Percentiles rank a stretch among this genome's conserved stretches.
phyloP scores from a whole-genome alignment of 2,113 vertebrate species.

The Pollachius pollachius region DNA sequence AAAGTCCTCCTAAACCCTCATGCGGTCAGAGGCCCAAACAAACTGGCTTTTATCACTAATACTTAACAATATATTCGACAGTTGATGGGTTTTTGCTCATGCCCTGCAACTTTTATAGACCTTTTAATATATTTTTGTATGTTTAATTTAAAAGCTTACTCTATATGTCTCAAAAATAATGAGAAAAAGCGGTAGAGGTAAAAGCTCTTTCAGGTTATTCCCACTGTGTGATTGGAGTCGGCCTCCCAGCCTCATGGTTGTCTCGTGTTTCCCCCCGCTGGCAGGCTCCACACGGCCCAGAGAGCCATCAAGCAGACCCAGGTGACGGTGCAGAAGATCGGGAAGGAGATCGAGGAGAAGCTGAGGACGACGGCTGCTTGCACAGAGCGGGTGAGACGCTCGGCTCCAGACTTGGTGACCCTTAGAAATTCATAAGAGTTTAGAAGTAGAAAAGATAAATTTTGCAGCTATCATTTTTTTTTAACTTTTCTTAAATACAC shows the following conservation, averaged over 20 bases:
- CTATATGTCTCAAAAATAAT: too few relatives aligned
- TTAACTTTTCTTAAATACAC: neutral
- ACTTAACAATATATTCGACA: too few relatives aligned
- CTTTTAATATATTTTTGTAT: too few relatives aligned
- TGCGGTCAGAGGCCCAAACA: too few relatives aligned
- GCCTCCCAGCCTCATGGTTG: too few relatives aligned
- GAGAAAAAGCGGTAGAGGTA: too few relatives aligned
- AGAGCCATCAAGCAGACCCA: conserved; percentile 99
- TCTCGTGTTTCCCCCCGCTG: neutral
- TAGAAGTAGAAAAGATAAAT: neutral
- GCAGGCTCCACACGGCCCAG: conserved; percentile 94
- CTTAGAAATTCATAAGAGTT: neutral
- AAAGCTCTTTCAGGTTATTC: too few relatives aligned
- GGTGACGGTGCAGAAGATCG: conserved; percentile 96
- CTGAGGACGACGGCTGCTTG: conserved; percentile 86
- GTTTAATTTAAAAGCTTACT: too few relatives aligned
- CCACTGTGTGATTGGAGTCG: too few relatives aligned
- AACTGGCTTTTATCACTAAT: too few relatives aligned
- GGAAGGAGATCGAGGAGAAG: conserved; percentile 97
- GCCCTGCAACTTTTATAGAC: too few relatives aligned
- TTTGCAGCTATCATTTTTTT: neutral
- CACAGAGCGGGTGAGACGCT: conserved; percentile 85
- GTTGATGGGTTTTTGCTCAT: too few relatives aligned
- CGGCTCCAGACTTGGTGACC: neutral
- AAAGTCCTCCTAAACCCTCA: conserved; percentile 13